phyloP scores from a whole-genome alignment of 2,797 vertebrate genomes.

The Neostethus bicornis region DNA sequence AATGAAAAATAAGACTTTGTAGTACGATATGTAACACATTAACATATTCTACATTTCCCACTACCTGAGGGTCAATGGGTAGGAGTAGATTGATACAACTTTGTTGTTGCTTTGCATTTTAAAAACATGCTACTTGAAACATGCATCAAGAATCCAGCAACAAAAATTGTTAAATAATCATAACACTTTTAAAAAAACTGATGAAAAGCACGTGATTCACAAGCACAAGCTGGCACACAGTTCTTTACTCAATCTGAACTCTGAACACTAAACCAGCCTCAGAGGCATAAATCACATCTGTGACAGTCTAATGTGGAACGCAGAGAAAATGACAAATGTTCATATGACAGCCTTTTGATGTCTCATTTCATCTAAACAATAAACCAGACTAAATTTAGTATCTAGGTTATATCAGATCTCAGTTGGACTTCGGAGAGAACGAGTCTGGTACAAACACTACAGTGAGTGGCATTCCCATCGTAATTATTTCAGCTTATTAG shows the following conservation, averaged over 20 bases:
- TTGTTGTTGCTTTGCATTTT: no score
- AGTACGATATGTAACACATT: neutral
- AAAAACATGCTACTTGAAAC: no score
- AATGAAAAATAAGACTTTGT: neutral
- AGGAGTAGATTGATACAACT: neutral
- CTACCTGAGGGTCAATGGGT: neutral
- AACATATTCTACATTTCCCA: neutral
- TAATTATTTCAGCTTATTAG: constrained; percentile 47
- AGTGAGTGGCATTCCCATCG: constrained; percentile 49
- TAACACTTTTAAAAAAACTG: no score
- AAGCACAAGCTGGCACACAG: neutral
- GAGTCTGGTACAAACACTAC: constrained; percentile 20
- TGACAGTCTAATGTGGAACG: neutral
- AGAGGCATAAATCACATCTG: neutral
- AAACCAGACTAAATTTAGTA: constrained; percentile 57
- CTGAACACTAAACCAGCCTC: constrained; percentile 3
- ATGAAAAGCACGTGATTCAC: neutral
- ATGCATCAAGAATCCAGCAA: no score
- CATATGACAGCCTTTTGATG: constrained; percentile 16
- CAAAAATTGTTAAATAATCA: no score
- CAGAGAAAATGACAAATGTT: constrained; percentile 18
- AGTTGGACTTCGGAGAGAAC: constrained; percentile 38
- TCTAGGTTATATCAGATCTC: constrained; percentile 57
- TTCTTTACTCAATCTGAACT: neutral
- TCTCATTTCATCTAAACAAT: constrained; percentile 42